Percentiles rank a stretch among this genome's conserved stretches.
These are phyloP conservation scores for Tenthredo notha DNA, from an alignment of 2,888 invertebrate species.

Conservation along the genomic window DNA sequence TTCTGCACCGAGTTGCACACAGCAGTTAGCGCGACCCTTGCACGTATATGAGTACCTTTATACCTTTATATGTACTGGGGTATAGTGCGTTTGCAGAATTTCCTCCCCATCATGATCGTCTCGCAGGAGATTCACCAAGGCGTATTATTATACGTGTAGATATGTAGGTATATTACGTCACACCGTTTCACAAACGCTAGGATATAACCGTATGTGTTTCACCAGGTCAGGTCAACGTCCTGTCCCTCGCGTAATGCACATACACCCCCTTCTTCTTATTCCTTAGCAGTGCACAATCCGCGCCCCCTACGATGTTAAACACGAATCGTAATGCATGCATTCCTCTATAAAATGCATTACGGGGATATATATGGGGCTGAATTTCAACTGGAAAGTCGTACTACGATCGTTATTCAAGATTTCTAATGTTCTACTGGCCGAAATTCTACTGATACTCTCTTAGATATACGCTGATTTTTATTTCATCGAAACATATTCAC, in stretches of 20 bases:
- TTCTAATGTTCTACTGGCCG: neutral
- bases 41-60: neutral
- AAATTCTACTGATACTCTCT: neutral
- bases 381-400: neutral
- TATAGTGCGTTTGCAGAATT: conserved; percentile 3
- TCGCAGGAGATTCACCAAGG: conserved; percentile 65
- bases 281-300: conserved; percentile 65
- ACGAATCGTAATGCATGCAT: conserved; percentile 27
- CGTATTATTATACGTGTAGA: neutral
- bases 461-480: too few relatives aligned
- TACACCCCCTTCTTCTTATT: neutral
- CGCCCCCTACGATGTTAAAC: conserved; percentile 58
- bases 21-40: neutral
- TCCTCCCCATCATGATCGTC: conserved; percentile 53
- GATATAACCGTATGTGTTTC: conserved; percentile 75
- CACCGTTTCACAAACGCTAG: conserved; percentile 62
- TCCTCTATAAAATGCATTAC: neutral
- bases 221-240: conserved; percentile 79
- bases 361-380: neutral
- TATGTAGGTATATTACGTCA: neutral
- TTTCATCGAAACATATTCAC: too few relatives aligned
- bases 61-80: neutral
- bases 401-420: neutral
- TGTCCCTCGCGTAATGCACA: conserved; percentile 63
- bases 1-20: conserved; percentile 10